Conservation (phyloP, 2,888 invertebrate species). For the Stramonita haemastoma region DNA sequence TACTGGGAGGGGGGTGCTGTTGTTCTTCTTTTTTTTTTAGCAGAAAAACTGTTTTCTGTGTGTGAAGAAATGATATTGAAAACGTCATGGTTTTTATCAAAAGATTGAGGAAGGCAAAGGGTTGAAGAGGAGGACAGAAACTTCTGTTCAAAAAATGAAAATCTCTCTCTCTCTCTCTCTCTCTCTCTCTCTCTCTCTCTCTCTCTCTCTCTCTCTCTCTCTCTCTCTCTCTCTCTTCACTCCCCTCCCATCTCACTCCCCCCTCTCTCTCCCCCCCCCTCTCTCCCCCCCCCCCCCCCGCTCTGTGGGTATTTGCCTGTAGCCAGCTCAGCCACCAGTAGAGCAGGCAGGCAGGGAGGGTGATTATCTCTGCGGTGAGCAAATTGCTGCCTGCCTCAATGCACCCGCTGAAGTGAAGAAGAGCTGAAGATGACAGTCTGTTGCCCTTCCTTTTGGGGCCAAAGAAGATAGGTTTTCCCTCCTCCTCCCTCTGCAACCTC, state of each 20-base stretch:
- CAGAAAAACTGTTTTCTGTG: too few species aligned
- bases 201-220: not conserved
- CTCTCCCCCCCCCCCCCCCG: constrained; percentile 12
- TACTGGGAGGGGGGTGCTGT: too few species aligned
- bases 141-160: too few species aligned
- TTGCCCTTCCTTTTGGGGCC: not conserved
- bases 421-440: not conserved
- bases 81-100: too few species aligned
- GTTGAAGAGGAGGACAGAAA: too few species aligned
- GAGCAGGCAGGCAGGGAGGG: not conserved
- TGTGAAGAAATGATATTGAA: too few species aligned
- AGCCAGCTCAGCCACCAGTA: not conserved
- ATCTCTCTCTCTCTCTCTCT: too few species aligned
- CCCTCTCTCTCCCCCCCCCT: not conserved
- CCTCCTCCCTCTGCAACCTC: not conserved
- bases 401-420: constrained; percentile 5
- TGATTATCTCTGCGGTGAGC: constrained; percentile 32
- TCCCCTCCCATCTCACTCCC: constrained; percentile 24
- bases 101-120: too few species aligned
- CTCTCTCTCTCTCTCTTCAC: not conserved
- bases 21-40: too few species aligned
- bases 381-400: not conserved
- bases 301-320: not conserved
- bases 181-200: too few species aligned
- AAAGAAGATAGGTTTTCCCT: not conserved